Evolutionary conservation across 2,113 vertebrate species (phyloP).

Genomic region (Rhea pennata): DNA sequence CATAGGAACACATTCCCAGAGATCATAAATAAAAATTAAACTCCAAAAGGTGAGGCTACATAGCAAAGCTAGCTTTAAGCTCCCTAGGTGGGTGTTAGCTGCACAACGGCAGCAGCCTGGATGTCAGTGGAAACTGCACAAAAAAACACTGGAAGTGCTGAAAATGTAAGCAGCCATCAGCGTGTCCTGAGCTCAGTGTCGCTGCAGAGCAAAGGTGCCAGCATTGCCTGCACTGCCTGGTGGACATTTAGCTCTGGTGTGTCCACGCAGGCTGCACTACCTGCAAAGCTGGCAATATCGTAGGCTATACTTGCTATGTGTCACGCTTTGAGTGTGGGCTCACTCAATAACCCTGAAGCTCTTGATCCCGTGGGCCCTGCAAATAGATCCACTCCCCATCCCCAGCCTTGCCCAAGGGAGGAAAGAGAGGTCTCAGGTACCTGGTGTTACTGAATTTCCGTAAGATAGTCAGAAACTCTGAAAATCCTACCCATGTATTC

Average conservation of each 20-base stretch:
- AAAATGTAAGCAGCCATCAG: neutral
- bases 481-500: neutral
- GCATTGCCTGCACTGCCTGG: accelerated
- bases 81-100: neutral
- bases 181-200: neutral
- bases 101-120: neutral
- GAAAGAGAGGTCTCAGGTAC: neutral
- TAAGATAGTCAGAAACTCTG: neutral
- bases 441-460: neutral
- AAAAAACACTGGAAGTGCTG: neutral
- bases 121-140: neutral
- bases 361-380: accelerated
- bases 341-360: neutral
- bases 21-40: neutral
- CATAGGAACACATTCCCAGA: neutral
- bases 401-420: neutral
- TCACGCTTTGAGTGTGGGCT: neutral
- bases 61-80: neutral
- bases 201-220: neutral
- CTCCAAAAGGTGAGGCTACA: neutral
- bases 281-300: neutral
- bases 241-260: neutral
- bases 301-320: neutral
- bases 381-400: neutral
- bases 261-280: neutral